Evolutionary conservation across 1,140 invertebrate genomes (phyloP).

Genomic region (Oscheius sp.): DNA sequence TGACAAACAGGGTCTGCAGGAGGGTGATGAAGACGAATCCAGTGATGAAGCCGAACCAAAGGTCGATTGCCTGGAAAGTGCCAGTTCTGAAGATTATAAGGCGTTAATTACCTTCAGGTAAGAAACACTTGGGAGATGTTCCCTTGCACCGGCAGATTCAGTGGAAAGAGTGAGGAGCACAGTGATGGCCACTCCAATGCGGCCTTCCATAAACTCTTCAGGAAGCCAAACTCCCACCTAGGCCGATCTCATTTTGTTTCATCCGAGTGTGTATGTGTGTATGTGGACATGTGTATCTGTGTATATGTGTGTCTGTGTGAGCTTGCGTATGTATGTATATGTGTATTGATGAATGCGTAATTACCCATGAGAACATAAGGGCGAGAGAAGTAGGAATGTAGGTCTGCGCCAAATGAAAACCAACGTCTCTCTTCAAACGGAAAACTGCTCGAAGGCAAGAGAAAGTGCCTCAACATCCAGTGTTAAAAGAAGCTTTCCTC

Average conservation of each 20-base stretch:
- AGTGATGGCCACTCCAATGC: slow-evolving; percentile 60
- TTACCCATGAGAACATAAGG: slow-evolving; percentile 78
- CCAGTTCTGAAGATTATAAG: neutral
- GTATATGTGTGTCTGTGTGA: no score
- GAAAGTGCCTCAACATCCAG: slow-evolving; percentile 66
- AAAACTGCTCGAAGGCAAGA: slow-evolving; percentile 72
- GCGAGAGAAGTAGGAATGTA: slow-evolving; percentile 81
- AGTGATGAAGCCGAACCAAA: slow-evolving; percentile 61
- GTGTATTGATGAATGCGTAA: slow-evolving; percentile 62
- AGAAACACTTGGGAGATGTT: slow-evolving; percentile 60
- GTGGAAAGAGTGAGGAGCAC: slow-evolving; percentile 58
- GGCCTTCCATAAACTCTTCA: slow-evolving; percentile 60
- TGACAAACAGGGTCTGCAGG: slow-evolving; percentile 58
- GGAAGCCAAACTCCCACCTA: slow-evolving; percentile 57
- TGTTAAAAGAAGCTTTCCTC: neutral
- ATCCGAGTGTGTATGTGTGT: no score
- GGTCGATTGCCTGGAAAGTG: slow-evolving; percentile 52
- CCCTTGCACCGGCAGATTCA: slow-evolving; percentile 58
- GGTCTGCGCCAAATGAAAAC: slow-evolving; percentile 81
- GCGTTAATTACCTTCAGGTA: slow-evolving; percentile 52
- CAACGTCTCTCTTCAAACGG: slow-evolving; percentile 80
- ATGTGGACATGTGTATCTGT: no score
- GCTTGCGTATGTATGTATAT: no score
- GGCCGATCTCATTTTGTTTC: no score
- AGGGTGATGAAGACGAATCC: slow-evolving; percentile 60